Evolutionary conservation across 2,113 vertebrate genomes (phyloP).

Genomic region (Thamnophis sirtalis): DNA sequence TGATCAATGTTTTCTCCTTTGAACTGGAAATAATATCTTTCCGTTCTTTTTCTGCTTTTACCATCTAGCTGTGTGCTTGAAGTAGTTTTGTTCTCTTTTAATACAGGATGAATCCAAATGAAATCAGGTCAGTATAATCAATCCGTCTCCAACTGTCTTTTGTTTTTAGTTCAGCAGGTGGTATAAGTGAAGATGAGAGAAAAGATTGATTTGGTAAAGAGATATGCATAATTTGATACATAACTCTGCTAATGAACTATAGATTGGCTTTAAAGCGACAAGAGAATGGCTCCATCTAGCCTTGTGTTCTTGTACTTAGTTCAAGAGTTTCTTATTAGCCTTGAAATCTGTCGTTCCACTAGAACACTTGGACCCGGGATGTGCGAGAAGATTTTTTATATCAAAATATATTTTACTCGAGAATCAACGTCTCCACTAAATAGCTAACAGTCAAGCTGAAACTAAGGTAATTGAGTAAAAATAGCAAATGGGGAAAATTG

Average conservation of each 20-base stretch:
- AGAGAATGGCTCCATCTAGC: too few species aligned
- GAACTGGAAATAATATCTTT: not conserved
- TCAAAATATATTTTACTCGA: not conserved
- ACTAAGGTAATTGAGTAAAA: too few species aligned
- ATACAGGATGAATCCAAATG: conserved; percentile 28
- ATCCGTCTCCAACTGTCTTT: not conserved
- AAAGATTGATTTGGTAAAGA: conserved; percentile 15
- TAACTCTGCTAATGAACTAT: conserved; percentile 25
- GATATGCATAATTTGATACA: conserved; percentile 10
- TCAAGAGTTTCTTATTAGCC: not conserved
- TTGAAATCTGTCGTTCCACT: not conserved
- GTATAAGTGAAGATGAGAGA: conserved; percentile 2
- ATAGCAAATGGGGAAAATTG: too few species aligned
- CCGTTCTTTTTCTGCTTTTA: fast-evolving
- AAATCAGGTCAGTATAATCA: conserved; percentile 34
- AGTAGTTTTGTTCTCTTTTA: not conserved
- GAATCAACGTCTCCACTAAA: not conserved
- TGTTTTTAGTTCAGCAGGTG: conserved; percentile 16
- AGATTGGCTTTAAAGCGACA: not conserved
- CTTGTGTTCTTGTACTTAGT: not conserved
- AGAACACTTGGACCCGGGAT: not conserved
- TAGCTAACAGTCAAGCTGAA: too few species aligned
- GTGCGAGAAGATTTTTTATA: not conserved
- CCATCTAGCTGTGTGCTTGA: not conserved
- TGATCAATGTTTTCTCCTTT: not conserved